phyloP scores from a whole-genome alignment of 2,113 vertebrate genomes.

The Lepidothrix coronata region DNA sequence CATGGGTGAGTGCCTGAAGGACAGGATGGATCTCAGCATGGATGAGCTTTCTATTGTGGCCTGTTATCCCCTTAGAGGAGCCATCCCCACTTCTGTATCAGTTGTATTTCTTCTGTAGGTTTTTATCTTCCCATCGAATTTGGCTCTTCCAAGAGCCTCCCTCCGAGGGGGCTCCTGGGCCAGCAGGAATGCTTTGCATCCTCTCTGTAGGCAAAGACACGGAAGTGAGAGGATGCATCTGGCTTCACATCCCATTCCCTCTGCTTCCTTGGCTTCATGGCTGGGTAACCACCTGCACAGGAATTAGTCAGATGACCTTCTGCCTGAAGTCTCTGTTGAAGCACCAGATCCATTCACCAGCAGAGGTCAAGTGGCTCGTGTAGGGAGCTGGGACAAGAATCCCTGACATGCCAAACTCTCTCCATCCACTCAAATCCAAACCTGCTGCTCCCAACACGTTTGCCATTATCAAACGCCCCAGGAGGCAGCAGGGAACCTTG shows the following conservation, averaged over 20 bases:
- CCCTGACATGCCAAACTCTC: neutral
- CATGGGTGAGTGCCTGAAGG: neutral
- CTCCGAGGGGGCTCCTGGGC: neutral
- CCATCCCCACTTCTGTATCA: neutral
- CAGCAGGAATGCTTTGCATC: neutral
- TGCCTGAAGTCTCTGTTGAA: neutral
- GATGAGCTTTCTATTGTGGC: accelerated
- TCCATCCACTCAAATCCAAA: neutral
- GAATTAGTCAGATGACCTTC: neutral
- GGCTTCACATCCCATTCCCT: neutral
- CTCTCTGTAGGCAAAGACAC: neutral
- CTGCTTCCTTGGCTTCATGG: neutral
- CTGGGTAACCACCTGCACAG: neutral
- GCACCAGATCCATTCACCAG: neutral
- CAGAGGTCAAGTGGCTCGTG: neutral
- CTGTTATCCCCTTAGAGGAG: neutral
- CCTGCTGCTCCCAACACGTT: neutral
- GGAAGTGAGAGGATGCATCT: neutral
- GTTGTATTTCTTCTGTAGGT: neutral
- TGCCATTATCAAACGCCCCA: neutral
- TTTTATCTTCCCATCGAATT: neutral
- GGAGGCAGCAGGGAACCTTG: neutral
- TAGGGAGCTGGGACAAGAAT: neutral
- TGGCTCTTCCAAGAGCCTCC: neutral
- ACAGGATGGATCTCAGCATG: neutral